These are phyloP conservation scores for Hybos culiciformis DNA, from an alignment of 2,888 invertebrate genomes.

Conservation along the genomic window DNA sequence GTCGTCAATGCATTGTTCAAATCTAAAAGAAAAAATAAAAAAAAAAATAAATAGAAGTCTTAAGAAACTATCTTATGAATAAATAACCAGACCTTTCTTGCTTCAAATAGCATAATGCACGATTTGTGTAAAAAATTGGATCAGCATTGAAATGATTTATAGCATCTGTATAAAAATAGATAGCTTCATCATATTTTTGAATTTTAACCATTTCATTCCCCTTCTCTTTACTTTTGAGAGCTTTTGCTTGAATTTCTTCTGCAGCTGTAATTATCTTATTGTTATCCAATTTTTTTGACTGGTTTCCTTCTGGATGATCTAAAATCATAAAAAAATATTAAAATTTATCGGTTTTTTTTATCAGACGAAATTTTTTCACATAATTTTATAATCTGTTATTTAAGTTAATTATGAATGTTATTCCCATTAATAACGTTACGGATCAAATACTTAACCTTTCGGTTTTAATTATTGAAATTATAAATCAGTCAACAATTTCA, in stretches of 20 bases:
- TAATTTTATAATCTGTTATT: too few relatives aligned
- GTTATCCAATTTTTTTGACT: too few relatives aligned
- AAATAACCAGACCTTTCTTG: conserved; percentile 62
- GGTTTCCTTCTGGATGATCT: too few relatives aligned
- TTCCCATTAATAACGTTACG: too few relatives aligned
- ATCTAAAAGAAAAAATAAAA: conserved; percentile 17
- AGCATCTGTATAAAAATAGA: conserved; percentile 74
- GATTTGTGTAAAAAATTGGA: conserved; percentile 71
- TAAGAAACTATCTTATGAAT: too few relatives aligned
- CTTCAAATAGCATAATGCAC: conserved; percentile 77
- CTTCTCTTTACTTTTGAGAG: conserved; percentile 36
- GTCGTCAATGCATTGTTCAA: conserved; percentile 41
- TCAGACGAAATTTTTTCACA: too few relatives aligned
- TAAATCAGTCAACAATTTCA: too few relatives aligned
- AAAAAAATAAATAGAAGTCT: not conserved
- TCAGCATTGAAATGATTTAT: conserved; percentile 67
- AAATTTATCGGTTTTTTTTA: not conserved
- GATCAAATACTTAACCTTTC: too few relatives aligned
- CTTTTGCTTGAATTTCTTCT: too few relatives aligned
- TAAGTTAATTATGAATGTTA: too few relatives aligned
- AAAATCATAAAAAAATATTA: not conserved
- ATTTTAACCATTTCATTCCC: conserved; percentile 71
- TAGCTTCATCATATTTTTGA: conserved; percentile 73
- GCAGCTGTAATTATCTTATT: too few relatives aligned
- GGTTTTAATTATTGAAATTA: too few relatives aligned